phyloP scores from a whole-genome alignment of 2,113 vertebrate species.

The Gulo gulo region DNA sequence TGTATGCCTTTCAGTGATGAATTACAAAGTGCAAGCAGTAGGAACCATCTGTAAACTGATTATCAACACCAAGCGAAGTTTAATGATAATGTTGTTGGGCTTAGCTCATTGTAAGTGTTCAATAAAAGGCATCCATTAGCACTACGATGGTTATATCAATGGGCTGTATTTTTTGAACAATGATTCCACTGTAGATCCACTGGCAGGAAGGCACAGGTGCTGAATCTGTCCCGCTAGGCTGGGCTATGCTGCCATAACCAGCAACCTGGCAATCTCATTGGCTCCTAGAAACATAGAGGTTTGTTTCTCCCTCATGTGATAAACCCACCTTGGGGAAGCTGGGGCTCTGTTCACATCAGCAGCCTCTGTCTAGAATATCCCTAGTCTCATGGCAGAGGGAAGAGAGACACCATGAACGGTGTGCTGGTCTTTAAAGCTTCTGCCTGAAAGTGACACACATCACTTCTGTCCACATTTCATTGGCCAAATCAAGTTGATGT shows the following conservation, averaged over 20 bases:
- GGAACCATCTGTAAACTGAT: neutral
- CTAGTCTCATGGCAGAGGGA: neutral
- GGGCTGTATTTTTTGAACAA: neutral
- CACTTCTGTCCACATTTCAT: neutral
- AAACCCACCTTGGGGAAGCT: neutral
- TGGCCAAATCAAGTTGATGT: neutral
- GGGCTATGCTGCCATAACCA: too few relatives aligned
- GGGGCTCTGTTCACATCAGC: neutral
- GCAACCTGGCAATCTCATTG: neutral
- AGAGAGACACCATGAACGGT: neutral
- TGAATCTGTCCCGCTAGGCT: neutral
- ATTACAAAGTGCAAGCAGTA: neutral
- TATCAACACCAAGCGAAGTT: neutral
- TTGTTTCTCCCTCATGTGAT: neutral
- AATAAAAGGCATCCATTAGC: neutral
- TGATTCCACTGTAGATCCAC: neutral
- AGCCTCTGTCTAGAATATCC: neutral
- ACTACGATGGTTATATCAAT: neutral
- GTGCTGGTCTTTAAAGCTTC: neutral
- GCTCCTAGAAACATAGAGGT: neutral
- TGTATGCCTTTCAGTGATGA: neutral
- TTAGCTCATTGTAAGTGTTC: neutral
- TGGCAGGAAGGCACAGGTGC: neutral
- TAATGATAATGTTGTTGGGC: neutral
- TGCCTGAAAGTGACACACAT: neutral